Evolutionary conservation across 2,797 vertebrate genomes (phyloP), one percentile per base, ranked within the genome.

Genomic region (Tarsius wallacei): DNA sequence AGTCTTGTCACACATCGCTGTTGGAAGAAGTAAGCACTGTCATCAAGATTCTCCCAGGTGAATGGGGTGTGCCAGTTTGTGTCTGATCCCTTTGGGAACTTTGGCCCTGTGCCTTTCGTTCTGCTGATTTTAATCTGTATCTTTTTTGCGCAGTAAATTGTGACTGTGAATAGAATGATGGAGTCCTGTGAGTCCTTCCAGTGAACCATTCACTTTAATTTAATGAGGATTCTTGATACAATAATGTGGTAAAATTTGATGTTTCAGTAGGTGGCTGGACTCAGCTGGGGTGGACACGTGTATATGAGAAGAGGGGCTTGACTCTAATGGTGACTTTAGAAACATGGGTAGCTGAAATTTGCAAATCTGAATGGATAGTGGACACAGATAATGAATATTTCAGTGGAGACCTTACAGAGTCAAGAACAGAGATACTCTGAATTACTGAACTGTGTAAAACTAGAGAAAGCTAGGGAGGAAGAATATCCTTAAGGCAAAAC

Each of bases 1-100:
- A 4, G 9, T 33, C 5, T 24, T 51, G 4, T 24, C 51, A 61
- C 7, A 64, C 15, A 4, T 55, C 24, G 22, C 2, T 42, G 16
- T 53, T 78, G n/a, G 47, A 53, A 73, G 51, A 84, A 61, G 59
- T 90, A 68, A 61, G 17, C 15, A 26, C 53, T 36, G 10, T 9
- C n/a, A 17, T 55, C 71, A 61, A 89, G 17, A 89, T 55, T 84
- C 57, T 10, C 49, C 33, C 53, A 57, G 17, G n/a, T 59, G 47
- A 66, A 9, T n/a, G 17, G 19, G 10, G 33, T 1, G 22, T 12
- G 33, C 19, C 64, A 14, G 11, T 0, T 0, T 42, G 5, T 57
- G 21, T 7, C 33, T 36, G 8, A 7, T 28, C 3, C 11, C 14
- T 36, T 49, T n/a, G 3, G 36, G 61, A 9, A 77, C 7, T 57